Conservation (phyloP, 2,888 invertebrate species). For the Coelogynopora nodosa region DNA sequence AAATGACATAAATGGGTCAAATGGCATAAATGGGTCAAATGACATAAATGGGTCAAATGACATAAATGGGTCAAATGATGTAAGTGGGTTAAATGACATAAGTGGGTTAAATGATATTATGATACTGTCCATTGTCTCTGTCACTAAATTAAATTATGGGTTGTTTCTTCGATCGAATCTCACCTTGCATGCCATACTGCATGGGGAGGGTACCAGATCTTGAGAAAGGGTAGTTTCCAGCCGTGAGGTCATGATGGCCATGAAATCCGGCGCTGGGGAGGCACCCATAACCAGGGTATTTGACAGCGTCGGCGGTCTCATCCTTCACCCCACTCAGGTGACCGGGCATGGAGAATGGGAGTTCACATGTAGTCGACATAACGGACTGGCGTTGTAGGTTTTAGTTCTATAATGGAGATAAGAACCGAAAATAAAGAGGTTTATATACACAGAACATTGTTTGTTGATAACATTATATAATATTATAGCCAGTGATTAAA, state of each 20-base stretch:
- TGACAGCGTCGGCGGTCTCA: background rate
- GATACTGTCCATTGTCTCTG: background rate
- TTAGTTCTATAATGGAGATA: too few species aligned
- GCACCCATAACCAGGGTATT: background rate
- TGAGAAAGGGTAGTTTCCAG: background rate
- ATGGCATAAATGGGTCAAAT: too few species aligned
- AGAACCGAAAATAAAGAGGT: too few species aligned
- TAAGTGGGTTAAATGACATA: too few species aligned
- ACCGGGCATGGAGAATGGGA: background rate
- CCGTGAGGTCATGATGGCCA: background rate
- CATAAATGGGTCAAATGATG: too few species aligned
- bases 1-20: too few species aligned
- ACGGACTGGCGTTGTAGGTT: too few species aligned
- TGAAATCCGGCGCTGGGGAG: background rate
- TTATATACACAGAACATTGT: too few species aligned
- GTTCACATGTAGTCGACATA: slow-evolving; percentile 1
- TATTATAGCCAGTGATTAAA: too few species aligned
- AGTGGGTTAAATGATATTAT: background rate
- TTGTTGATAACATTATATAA: too few species aligned
- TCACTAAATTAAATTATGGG: too few species aligned
- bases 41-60: too few species aligned
- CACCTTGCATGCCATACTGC: slow-evolving; percentile 9
- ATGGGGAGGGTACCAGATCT: background rate
- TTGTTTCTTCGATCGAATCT: background rate
- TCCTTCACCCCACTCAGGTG: background rate